Evolutionary conservation across 1,140 invertebrate genomes (phyloP), one percentile per base, ranked within the genome.

Genomic region (Zeugodacus cucurbitae): DNA sequence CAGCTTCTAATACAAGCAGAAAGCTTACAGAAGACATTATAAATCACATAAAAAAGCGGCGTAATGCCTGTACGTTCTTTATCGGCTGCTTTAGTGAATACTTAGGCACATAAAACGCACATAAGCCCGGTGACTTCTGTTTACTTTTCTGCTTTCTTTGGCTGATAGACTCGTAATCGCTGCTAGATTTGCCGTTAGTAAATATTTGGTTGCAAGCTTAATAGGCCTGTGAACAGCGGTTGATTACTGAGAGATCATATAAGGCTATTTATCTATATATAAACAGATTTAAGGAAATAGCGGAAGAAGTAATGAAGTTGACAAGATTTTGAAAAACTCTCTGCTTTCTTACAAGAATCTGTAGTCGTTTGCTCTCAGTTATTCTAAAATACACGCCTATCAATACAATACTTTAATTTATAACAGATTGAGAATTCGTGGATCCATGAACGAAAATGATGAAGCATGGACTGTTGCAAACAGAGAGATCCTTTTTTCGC

Each of bases 61-160:
- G 10, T 34, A 67, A 29, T 32, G 64, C 29, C 26, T 67, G 29
- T 3, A 7, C 67, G 34, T 1, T n/a, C 74, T 82, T 48, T 62
- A 34, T 82, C 22, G 41, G 74, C n/a, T 82, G 74, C 41, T 48
- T 82, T 48, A 82, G 74, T 48, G 41, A 82, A 82, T 82, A 82
- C 74, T 82, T 82, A 82, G n/a, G 7, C 41, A 48, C 74, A 82
- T 82, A 48, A 82, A 82, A 82, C 11, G 26, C 3, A n/a, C 41
- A 26, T 82, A 82, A 82, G 41, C n/a, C 5, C 37, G n/a, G n/a
- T 78, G 11, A 11, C 26, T 82, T 34, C 10, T 82, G 74, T 82
- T 82, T 82, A 48, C 41, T 48, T n/a, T 82, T 54, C 34, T 26
- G n/a, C 37, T 82, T 82, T 5, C 2, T 5, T 82, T 37, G 14